phyloP scores from a whole-genome alignment of 2,797 vertebrate genomes.

The Mycteria americana region DNA sequence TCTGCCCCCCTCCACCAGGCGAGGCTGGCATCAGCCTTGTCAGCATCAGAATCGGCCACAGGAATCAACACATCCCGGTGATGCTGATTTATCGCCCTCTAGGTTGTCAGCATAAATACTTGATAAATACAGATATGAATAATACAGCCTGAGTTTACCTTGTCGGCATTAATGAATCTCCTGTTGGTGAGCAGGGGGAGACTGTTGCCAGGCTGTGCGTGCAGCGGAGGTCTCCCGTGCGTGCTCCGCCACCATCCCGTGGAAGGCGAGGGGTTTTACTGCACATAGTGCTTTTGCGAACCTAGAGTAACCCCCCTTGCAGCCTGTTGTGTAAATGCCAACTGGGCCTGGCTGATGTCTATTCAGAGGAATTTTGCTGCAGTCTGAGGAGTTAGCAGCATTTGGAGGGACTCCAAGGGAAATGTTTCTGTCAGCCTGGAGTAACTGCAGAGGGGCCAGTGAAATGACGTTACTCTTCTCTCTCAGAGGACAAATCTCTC shows the following conservation, averaged over 20 bases:
- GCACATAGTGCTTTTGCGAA: not conserved
- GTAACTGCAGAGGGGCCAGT: not conserved
- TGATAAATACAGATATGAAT: not conserved
- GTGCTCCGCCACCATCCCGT: rapidly evolving
- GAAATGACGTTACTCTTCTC: not conserved
- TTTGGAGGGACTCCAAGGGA: constrained; percentile 45
- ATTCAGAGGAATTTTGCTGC: constrained; percentile 14
- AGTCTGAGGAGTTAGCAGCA: not conserved
- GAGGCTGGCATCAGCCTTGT: not conserved
- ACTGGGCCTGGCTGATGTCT: not conserved
- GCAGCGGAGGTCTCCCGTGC: not conserved
- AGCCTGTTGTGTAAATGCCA: not conserved
- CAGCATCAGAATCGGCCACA: not conserved
- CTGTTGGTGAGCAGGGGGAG: not conserved
- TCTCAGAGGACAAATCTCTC: not conserved
- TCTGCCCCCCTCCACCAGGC: not conserved
- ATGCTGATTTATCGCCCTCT: not conserved
- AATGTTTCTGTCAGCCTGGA: not conserved
- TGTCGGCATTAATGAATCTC: not conserved
- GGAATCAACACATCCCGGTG: not conserved
- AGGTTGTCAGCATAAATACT: not conserved
- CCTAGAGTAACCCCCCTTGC: not conserved
- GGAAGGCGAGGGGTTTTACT: not conserved
- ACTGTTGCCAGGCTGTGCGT: not conserved
- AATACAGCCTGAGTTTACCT: constrained; percentile 18